These are phyloP conservation scores for Sciurus carolinensis DNA, from an alignment of 2,797 vertebrate species.

Conservation along the genomic window DNA sequence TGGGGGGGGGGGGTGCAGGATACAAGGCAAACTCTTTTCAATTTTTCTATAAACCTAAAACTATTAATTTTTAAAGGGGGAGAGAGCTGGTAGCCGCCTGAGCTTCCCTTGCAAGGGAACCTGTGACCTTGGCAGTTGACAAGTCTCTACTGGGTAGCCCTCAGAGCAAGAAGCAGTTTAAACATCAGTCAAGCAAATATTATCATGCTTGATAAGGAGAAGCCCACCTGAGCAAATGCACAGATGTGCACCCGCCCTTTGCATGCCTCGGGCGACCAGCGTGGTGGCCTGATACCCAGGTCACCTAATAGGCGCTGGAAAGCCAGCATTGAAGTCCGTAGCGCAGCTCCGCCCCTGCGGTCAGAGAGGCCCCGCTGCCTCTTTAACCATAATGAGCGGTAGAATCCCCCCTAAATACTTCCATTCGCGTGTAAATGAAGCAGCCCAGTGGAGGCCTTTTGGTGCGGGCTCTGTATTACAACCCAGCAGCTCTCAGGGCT, in stretches of 20 bases:
- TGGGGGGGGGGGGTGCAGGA: accelerated
- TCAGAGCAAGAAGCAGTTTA: conserved; percentile 71
- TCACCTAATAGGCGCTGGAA: not conserved
- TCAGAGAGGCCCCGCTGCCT: conserved; percentile 39
- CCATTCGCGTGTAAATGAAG: conserved; percentile 77
- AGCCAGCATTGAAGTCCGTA: not conserved
- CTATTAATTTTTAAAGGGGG: not conserved
- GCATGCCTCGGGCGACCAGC: not conserved
- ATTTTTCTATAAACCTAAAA: conserved; percentile 2
- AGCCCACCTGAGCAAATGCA: not conserved
- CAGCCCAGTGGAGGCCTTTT: conserved; percentile 50
- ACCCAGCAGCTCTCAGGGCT: conserved; percentile 78
- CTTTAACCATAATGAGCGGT: not conserved
- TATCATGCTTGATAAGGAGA: conserved; percentile 55
- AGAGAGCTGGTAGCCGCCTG: not conserved
- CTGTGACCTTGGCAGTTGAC: not conserved
- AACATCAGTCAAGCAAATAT: conserved; percentile 71
- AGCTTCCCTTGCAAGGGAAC: conserved; percentile 6
- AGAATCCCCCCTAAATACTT: conserved; percentile 73
- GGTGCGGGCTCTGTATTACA: conserved; percentile 66
- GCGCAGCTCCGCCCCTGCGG: too few relatives aligned
- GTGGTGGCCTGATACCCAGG: not conserved
- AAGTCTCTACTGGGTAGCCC: not conserved
- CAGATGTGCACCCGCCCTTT: not conserved
- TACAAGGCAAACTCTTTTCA: not conserved